Evolutionary conservation across 2,888 invertebrate species (phyloP).

Genomic region (Sepioteuthis lessoniana): DNA sequence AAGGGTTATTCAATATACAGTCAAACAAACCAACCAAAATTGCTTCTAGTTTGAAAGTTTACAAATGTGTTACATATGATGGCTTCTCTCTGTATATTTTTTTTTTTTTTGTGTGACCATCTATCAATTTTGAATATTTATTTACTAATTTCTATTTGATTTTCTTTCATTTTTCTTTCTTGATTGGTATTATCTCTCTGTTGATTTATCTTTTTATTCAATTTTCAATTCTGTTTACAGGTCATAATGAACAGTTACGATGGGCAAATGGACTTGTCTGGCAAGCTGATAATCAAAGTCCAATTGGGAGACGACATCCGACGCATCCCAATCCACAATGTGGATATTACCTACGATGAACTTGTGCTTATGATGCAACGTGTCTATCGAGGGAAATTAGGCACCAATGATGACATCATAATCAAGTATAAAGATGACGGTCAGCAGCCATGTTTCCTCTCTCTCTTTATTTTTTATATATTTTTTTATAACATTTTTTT

Average conservation of each 20-base stretch:
- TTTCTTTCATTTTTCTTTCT: too few species aligned
- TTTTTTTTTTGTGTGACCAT: too few species aligned
- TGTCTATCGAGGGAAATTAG: constrained; percentile 81
- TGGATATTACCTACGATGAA: constrained; percentile 82
- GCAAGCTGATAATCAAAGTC: constrained; percentile 75
- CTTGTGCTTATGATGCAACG: constrained; percentile 84
- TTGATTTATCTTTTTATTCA: not conserved
- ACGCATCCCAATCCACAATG: constrained; percentile 83
- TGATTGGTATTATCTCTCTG: too few species aligned
- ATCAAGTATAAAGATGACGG: constrained; percentile 85
- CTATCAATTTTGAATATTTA: too few species aligned
- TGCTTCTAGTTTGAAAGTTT: too few species aligned
- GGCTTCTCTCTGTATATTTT: too few species aligned
- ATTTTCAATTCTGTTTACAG: not conserved
- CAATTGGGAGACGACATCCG: constrained; percentile 82
- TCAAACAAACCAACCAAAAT: too few species aligned
- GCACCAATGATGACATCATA: constrained; percentile 81
- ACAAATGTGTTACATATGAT: too few species aligned
- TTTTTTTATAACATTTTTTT: not conserved
- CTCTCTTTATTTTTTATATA: not conserved
- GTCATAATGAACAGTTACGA: constrained; percentile 52
- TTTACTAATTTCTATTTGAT: too few species aligned
- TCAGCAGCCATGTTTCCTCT: constrained; percentile 60
- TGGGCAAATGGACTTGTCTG: constrained; percentile 71
- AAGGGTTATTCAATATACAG: too few species aligned